phyloP scores from a whole-genome alignment of 2,797 vertebrate species.

The Enteromius thamalakanensis region DNA sequence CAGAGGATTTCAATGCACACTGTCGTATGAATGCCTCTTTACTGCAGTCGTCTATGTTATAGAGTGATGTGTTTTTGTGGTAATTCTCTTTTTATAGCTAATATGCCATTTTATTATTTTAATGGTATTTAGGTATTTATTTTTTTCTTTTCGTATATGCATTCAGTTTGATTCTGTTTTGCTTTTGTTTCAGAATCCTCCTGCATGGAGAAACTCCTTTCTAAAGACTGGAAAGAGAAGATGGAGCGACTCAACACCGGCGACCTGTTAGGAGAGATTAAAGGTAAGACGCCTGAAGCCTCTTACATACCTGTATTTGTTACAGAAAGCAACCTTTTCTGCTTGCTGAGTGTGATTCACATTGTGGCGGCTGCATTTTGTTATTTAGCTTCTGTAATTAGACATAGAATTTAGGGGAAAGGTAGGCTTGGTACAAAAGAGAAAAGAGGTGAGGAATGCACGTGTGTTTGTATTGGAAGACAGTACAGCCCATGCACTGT shows the following conservation, averaged over 20 bases:
- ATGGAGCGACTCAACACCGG: slow-evolving; percentile 89
- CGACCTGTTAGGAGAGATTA: slow-evolving; percentile 88
- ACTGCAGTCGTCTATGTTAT: background rate
- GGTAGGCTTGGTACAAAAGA: slow-evolving; percentile 62
- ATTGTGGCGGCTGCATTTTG: background rate
- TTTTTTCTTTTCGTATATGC: background rate
- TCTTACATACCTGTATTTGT: slow-evolving; percentile 17
- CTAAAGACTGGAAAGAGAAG: slow-evolving; percentile 93
- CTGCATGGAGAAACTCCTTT: slow-evolving; percentile 89
- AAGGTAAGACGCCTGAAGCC: slow-evolving; percentile 75
- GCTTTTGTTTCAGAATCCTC: slow-evolving; percentile 78
- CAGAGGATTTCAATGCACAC: slow-evolving; percentile 8
- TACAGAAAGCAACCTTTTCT: slow-evolving; percentile 65
- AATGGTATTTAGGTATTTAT: slow-evolving; percentile 13
- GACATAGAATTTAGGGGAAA: slow-evolving; percentile 37
- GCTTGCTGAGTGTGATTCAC: slow-evolving; percentile 4
- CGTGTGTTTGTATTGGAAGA: slow-evolving; percentile 57
- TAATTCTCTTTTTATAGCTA: background rate
- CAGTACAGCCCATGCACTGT: slow-evolving; percentile 65
- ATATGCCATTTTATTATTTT: background rate
- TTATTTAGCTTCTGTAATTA: background rate
- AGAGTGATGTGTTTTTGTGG: slow-evolving; percentile 8
- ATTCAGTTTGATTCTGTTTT: slow-evolving; percentile 14
- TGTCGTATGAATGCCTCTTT: slow-evolving; percentile 7
- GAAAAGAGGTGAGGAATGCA: slow-evolving; percentile 36